Base-by-base conservation (phyloP, 2,797 vertebrate species). In the Channallabes apus region DNA sequence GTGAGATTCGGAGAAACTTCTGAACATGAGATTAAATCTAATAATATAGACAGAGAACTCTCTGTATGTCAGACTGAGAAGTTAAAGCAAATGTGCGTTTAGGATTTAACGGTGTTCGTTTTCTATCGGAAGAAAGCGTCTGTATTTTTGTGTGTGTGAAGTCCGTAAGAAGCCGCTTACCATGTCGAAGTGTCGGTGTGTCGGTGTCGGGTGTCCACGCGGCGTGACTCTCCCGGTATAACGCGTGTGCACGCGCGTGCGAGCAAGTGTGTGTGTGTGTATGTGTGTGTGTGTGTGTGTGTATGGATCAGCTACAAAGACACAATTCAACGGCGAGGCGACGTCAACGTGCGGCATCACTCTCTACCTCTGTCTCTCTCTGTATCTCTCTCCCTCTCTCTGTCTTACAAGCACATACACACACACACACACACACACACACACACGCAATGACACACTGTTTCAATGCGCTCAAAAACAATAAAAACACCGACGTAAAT, bases 401-500 rank as follows among this genome's bases (percentile, higher is more conserved):
- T 32, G 12, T 32, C 29, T 18, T 18, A 17, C 84, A 89, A 86
- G 72, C 90, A 27, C 88, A 73, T n/a, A n/a, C n/a, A n/a, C n/a
- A n/a, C n/a, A n/a, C n/a, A n/a, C 87, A n/a, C 46, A 88, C 64
- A 85, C 88, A 87, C 91, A 90, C 92, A 87, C 88, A 88, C 89
- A 85, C 82, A 8, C 14, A 27, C 46, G 24, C 41, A 12, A 51
- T 51, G 11, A 51, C 46, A 51, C 9, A 46, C 46, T 46, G 46
- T 20, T 96, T 97, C 96, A 96, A 96, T 94, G 95, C 93, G 85
- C 93, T 92, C 95, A 94, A 94, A 88, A 94, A 97, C 95, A 97
- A 96, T 96, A 96, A 94, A 95, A 94, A 93, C 94, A 94, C 64
- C 46, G 79, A 80, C 11, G 46, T 80, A n/a, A 64, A 38, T 95